Base-by-base conservation (phyloP, 2,888 invertebrate species). In the Palloptera scutellata region DNA sequence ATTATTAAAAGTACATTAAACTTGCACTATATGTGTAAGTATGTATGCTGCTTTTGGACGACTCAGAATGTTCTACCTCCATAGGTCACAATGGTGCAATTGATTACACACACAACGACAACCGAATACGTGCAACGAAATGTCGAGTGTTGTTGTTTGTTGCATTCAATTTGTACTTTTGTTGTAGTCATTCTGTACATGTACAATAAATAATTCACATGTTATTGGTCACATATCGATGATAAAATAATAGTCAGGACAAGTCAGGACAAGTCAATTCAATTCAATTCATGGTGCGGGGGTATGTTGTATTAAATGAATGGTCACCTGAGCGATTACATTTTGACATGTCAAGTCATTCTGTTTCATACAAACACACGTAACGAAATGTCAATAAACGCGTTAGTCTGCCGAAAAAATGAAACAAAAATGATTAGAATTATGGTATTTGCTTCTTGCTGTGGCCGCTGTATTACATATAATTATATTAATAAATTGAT, bases 1-100 rank as follows among this genome's bases (percentile, higher is more conserved):
- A 64, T 76, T 79, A 81, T 81, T 79, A 80, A 81, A 80, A 79
- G 81, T 77, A 78, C 80, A 81, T 81, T 81, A 80, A 80, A 80
- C 79, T 74, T 74, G 68, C 72, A 64, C 60, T 60, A 58, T 58
- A 51, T n/a, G n/a, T n/a, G n/a, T n/a, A n/a, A n/a, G n/a, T n/a
- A n/a, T 40, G 57, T 54, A 58, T 54, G 42, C 62, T 63, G 45
- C 58, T 55, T 30, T 13, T 30, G 15, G 54, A 1, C 45, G 45
- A 19, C 20, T 30, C 17, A 30, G 13, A 54, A 30, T 54, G 54
- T 20, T 15, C 12, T 19, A 13, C 43, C 20, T 19, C 19, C 40
- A 60, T 62, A 60, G 54, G 61, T 76, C 75, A 73, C 75, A 73
- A 73, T 72, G 75, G 76, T 71, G 74, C 76, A 78, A 77, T 79